phyloP scores from a whole-genome alignment of 2,888 invertebrate genomes.

The Cheiracanthium punctorium region DNA sequence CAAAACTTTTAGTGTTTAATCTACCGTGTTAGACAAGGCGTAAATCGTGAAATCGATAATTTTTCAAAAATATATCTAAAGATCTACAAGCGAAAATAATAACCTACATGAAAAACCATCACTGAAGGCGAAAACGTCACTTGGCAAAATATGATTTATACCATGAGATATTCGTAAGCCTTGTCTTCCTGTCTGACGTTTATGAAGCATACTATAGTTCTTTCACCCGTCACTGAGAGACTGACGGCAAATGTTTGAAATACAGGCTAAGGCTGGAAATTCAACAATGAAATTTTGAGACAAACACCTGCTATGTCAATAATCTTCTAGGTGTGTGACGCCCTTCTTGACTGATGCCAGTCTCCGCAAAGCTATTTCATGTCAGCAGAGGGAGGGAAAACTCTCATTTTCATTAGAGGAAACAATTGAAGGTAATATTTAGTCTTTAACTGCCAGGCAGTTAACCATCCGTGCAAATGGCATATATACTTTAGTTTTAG shows the following conservation, averaged over 20 bases:
- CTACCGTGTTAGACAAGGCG: too few species aligned
- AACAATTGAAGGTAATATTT: too few species aligned
- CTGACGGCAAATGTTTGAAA: not conserved
- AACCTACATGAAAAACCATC: too few species aligned
- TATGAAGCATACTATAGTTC: not conserved
- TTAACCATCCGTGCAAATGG: too few species aligned
- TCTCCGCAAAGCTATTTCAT: not conserved
- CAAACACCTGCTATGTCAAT: slow-evolving; percentile 10
- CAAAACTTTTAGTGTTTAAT: too few species aligned
- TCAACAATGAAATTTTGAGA: not conserved
- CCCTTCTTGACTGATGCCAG: not conserved
- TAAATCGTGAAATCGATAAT: too few species aligned
- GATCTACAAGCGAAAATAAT: too few species aligned
- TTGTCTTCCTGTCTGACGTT: not conserved
- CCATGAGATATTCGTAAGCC: not conserved
- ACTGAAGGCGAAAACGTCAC: too few species aligned
- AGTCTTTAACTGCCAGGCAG: too few species aligned
- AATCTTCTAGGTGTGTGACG: not conserved
- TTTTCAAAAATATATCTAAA: too few species aligned
- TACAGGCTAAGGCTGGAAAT: not conserved
- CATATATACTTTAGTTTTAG: too few species aligned
- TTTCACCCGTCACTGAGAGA: not conserved
- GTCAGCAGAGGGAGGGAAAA: not conserved
- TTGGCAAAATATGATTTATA: not conserved
- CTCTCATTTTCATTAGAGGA: not conserved